Evolutionary conservation across 2,888 invertebrate genomes (phyloP).

Genomic region (Drosophila histrio): DNA sequence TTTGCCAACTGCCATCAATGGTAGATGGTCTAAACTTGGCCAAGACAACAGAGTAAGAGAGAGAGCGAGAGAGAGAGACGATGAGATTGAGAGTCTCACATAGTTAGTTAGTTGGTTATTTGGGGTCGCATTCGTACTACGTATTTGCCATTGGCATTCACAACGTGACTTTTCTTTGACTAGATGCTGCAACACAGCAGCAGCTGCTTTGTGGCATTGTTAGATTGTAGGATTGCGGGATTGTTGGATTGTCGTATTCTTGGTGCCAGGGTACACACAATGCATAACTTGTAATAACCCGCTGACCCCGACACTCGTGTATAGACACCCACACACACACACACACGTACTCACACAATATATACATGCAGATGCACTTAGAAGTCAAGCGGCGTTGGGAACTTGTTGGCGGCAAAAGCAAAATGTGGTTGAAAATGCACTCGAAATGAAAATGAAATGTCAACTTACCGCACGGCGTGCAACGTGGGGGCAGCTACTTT

Average conservation of each 20-base stretch:
- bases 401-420: constrained; percentile 33
- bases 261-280: constrained; percentile 22
- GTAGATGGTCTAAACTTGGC: constrained; percentile 13
- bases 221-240: constrained; percentile 12
- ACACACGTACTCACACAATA: constrained; percentile 3
- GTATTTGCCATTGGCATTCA: constrained; percentile 23
- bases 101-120: constrained; percentile 30
- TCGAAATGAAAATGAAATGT: constrained; percentile 54
- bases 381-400: constrained; percentile 48
- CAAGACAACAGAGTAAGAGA: background rate
- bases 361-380: constrained; percentile 44
- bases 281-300: constrained; percentile 72
- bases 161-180: constrained; percentile 40
- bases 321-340: background rate
- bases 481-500: constrained; percentile 26
- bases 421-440: constrained; percentile 57
- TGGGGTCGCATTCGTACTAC: constrained; percentile 13
- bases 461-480: constrained; percentile 70
- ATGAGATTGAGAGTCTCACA: constrained; percentile 1
- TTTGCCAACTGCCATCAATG: constrained; percentile 25
- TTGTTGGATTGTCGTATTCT: constrained; percentile 12
- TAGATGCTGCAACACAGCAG: constrained; percentile 7
- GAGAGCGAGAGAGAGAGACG: background rate
- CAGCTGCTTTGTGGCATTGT: constrained; percentile 9
- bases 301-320: constrained; percentile 52